These are phyloP conservation scores for Trilocha varians DNA, from an alignment of 2,888 invertebrate species.

Conservation along the genomic window DNA sequence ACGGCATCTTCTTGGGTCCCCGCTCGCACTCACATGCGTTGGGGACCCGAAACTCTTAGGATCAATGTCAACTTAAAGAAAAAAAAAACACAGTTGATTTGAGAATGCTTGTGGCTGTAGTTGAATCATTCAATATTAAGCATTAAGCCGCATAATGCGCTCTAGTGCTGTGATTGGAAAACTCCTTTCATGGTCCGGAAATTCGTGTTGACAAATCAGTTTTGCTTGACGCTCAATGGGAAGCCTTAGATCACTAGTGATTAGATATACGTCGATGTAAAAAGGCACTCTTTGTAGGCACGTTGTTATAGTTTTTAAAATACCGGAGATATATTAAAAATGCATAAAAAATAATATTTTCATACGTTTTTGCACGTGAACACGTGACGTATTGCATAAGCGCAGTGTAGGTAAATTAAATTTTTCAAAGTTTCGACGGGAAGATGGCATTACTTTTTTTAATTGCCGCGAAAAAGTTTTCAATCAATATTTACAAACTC, in stretches of 20 bases:
- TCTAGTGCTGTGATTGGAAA: too few relatives aligned
- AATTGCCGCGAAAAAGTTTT: neutral
- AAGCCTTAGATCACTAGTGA: slow-evolving; percentile 41
- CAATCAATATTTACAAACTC: neutral
- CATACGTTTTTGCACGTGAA: slow-evolving; percentile 72
- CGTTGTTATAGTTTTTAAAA: slow-evolving; percentile 63
- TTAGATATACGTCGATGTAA: slow-evolving; percentile 63
- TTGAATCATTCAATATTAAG: too few relatives aligned
- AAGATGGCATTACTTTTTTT: slow-evolving; percentile 25
- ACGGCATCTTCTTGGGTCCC: too few relatives aligned
- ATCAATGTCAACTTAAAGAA: too few relatives aligned
- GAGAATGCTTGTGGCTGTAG: too few relatives aligned
- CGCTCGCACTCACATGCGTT: too few relatives aligned
- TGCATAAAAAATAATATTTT: slow-evolving; percentile 69
- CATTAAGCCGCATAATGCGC: too few relatives aligned
- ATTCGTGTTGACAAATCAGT: neutral
- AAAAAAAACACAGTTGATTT: too few relatives aligned
- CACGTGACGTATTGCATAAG: slow-evolving; percentile 35
- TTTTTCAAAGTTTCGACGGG: slow-evolving; percentile 35
- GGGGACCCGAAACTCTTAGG: too few relatives aligned
- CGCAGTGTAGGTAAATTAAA: slow-evolving; percentile 40
- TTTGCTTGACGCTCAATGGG: slow-evolving; percentile 8
- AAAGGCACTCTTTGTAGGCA: slow-evolving; percentile 67
- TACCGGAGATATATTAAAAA: slow-evolving; percentile 62
- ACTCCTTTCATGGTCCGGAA: too few relatives aligned